These are phyloP conservation scores for Penaeus indicus DNA, from an alignment of 1,140 invertebrate genomes.

Conservation along the genomic window DNA sequence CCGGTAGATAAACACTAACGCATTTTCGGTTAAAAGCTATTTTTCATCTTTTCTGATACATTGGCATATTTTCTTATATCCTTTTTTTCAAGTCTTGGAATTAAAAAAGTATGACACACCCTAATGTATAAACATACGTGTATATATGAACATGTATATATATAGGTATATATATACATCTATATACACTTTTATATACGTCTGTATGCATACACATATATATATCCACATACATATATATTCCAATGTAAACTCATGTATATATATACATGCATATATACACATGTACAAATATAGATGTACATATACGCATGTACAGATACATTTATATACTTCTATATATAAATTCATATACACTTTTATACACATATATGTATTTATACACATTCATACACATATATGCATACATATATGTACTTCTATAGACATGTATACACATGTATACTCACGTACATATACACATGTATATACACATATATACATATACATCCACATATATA, in stretches of 20 bases:
- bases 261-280: slow-evolving; percentile 4
- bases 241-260: background rate
- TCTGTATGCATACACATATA: slow-evolving; percentile 12
- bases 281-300: background rate
- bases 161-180: no score
- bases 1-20: no score
- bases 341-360: background rate
- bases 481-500: slow-evolving; percentile 6
- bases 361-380: slow-evolving; percentile 4
- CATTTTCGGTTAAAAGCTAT: no score
- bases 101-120: no score
- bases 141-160: no score
- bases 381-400: slow-evolving; percentile 5
- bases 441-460: slow-evolving; percentile 6
- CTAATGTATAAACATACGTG: no score
- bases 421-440: slow-evolving; percentile 5
- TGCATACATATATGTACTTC: background rate
- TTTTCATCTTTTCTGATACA: no score
- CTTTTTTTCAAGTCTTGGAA: no score
- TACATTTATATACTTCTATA: background rate
- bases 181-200: no score
- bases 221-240: slow-evolving; percentile 1
- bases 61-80: no score
- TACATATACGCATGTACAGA: slow-evolving; percentile 4
- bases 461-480: slow-evolving; percentile 14